These are phyloP conservation scores for Radopholus similis DNA, from an alignment of 1,140 invertebrate genomes.

Conservation along the genomic window DNA sequence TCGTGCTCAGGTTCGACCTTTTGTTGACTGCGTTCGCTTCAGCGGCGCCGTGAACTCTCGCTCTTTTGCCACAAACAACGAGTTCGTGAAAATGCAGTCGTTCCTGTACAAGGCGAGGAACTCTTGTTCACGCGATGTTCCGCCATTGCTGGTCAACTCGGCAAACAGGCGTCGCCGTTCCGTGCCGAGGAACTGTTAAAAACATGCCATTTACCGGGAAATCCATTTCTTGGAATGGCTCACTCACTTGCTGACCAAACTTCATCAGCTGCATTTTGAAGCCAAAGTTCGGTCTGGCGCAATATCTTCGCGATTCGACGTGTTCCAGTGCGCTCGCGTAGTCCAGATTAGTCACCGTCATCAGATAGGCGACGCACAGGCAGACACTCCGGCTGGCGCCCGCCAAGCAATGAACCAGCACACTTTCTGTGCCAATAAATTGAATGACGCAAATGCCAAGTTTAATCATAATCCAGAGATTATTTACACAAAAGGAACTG, in stretches of 20 bases:
- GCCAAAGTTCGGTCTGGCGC: constrained; percentile 21
- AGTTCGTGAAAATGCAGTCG: neutral
- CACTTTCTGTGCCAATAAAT: constrained; percentile 18
- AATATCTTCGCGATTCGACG: neutral
- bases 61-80: too few species aligned
- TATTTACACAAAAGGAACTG: neutral
- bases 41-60: neutral
- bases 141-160: neutral
- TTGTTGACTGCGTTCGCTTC: neutral
- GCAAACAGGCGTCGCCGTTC: neutral
- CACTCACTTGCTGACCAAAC: constrained; percentile 16
- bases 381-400: constrained; percentile 29
- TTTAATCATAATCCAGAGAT: neutral
- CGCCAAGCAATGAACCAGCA: constrained; percentile 26
- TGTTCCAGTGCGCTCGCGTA: constrained; percentile 5
- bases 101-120: neutral
- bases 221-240: neutral
- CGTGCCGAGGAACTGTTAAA: neutral
- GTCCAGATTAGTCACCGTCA: constrained; percentile 29
- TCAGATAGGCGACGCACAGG: constrained; percentile 24
- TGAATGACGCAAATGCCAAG: neutral
- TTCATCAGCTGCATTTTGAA: constrained; percentile 24
- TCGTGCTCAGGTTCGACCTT: neutral
- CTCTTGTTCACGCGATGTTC: neutral
- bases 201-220: neutral